Percentiles rank a stretch among this genome's conserved stretches.
Evolutionary conservation across 1,140 invertebrate species (phyloP).

Genomic region (Leguminivora glycinivorella): DNA sequence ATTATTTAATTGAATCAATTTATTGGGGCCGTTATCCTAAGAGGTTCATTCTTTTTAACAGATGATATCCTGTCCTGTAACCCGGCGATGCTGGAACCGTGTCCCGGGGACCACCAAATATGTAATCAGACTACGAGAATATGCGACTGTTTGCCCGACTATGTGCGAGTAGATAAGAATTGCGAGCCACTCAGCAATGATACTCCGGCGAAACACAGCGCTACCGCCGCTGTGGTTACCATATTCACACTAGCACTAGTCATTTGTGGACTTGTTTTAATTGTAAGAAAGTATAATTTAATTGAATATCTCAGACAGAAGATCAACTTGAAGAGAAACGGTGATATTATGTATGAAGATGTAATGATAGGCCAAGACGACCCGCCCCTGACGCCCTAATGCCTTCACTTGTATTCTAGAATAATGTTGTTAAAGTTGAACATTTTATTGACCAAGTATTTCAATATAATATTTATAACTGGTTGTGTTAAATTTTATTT

Average conservation of each 20-base stretch:
- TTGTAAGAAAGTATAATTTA: constrained; percentile 73
- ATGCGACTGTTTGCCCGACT: constrained; percentile 60
- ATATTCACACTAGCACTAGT: constrained; percentile 70
- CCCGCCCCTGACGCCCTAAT: constrained; percentile 69
- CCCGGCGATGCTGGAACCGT: constrained; percentile 46
- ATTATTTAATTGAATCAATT: constrained; percentile 79
- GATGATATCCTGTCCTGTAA: constrained; percentile 73
- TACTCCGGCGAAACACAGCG: constrained; percentile 41
- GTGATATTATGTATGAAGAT: constrained; percentile 75
- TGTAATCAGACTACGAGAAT: constrained; percentile 49
- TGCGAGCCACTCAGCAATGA: constrained; percentile 44
- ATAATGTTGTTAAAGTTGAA: constrained; percentile 34
- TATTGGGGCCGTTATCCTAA: constrained; percentile 56
- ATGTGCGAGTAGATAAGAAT: constrained; percentile 46
- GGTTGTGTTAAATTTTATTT: constrained; percentile 22
- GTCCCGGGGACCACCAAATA: constrained; percentile 51
- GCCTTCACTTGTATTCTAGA: constrained; percentile 30
- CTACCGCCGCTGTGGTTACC: constrained; percentile 57
- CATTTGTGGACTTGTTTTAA: constrained; percentile 62
- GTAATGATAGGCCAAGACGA: constrained; percentile 79
- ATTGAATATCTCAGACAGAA: constrained; percentile 70
- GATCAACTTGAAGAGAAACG: constrained; percentile 63
- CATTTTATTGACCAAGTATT: constrained; percentile 23
- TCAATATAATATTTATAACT: constrained; percentile 21
- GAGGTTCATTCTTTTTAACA: constrained; percentile 72